Evolutionary conservation across 2,113 vertebrate species (phyloP), one percentile per base, ranked within the genome.

Genomic region (Gambusia affinis): DNA sequence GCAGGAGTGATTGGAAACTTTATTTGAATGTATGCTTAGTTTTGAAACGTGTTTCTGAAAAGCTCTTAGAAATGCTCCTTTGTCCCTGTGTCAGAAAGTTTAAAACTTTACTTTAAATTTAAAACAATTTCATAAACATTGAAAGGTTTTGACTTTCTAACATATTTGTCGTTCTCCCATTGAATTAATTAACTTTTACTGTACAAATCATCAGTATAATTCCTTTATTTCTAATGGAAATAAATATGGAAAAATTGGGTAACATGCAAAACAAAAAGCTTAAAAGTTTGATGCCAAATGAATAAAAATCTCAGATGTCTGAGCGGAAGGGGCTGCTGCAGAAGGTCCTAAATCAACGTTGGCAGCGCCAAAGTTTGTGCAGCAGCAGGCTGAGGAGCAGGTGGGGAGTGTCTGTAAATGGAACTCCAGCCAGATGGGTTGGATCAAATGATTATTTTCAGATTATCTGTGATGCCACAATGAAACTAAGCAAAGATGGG

Each of bases 371-470:
- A 57, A 57, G 51, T n/a, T 10, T 57, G 19, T 57, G 51, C 8
- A 2, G 17, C 47, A 54, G 47, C 47, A 51, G 47, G 47, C 19
- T n/a, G 51, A n/a, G 51, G 51, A 57, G 22, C 51, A 57, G 51
- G 22, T 57, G 51, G 24, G 8, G 51, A 57, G 51, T 57, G 24
- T 24, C 51, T 57, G 51, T 57, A n/a, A 24, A 57, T 57, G 51
- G 51, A 8, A 10, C 2, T 19, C 51, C 24, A 57, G n/a, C 51
- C 51, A 57, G 51, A 57, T n/a, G 51, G 51, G 22, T 57, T n/a
- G 51, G 51, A 24, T 57, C 51, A 57, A n/a, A 57, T 57, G 51
- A 57, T 57, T 57, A n/a, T 57, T 57, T 57, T n/a, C 51, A 57
- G 51, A 57, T 57, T 57, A 57, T 57, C 51, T 57, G 2, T 57